Evolutionary conservation across 2,797 vertebrate species (phyloP).

Genomic region (Heliangelus exortis): DNA sequence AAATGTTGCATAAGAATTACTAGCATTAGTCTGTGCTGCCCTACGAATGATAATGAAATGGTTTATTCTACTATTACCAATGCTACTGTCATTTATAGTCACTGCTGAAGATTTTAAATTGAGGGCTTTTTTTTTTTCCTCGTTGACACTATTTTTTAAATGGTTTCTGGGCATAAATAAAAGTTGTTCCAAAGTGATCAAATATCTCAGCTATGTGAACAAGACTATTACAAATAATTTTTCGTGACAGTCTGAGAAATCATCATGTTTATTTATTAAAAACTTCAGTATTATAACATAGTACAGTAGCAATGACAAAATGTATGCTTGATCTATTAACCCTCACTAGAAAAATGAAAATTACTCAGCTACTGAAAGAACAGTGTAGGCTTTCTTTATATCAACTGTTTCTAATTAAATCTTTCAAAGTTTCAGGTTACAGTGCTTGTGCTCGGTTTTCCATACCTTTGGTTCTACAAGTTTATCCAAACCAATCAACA

Average conservation of each 20-base stretch:
- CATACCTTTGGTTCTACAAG: background rate
- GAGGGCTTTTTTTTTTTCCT: background rate
- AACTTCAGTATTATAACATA: background rate
- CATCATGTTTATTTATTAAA: background rate
- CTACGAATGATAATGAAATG: background rate
- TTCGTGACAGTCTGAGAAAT: background rate
- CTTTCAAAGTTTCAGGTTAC: background rate
- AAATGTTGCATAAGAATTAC: background rate
- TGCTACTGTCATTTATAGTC: background rate
- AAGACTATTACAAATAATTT: background rate
- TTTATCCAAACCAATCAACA: background rate
- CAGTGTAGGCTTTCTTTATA: background rate
- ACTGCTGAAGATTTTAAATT: background rate
- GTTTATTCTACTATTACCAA: background rate
- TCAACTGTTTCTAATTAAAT: background rate
- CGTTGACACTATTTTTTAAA: background rate
- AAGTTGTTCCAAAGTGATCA: background rate
- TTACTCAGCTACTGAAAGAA: background rate
- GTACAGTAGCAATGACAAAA: background rate
- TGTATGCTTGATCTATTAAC: background rate
- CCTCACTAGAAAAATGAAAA: background rate
- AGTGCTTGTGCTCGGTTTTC: background rate
- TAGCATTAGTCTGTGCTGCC: background rate
- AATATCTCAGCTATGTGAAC: background rate
- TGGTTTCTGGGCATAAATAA: background rate